Percentiles rank a stretch among this genome's conserved stretches.
These are phyloP conservation scores for human (Homo sapiens) DNA, from an alignment of 2,113 vertebrate species.

Conservation along the genomic window GRCh38 chr5:125127001-125127500, in stretches of 20 bases:
- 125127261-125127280: neutral
- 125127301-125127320: no score
- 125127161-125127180: neutral
- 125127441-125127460: neutral
- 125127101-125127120: neutral
- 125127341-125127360: no score
- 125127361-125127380: neutral
- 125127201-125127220: neutral
- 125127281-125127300: neutral
- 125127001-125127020: neutral
- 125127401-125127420: neutral
- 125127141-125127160: neutral
- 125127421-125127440: neutral
- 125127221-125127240: neutral
- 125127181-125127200: neutral
- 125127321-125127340: no score
- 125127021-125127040: neutral
- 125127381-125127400: neutral
- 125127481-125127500: neutral
- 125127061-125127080: neutral
- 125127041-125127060: neutral
- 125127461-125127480: fast-evolving
- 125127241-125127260: neutral
- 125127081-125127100: neutral
- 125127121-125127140: neutral